phyloP scores from a whole-genome alignment of 2,797 vertebrate species.

The Melopsittacus undulatus region DNA sequence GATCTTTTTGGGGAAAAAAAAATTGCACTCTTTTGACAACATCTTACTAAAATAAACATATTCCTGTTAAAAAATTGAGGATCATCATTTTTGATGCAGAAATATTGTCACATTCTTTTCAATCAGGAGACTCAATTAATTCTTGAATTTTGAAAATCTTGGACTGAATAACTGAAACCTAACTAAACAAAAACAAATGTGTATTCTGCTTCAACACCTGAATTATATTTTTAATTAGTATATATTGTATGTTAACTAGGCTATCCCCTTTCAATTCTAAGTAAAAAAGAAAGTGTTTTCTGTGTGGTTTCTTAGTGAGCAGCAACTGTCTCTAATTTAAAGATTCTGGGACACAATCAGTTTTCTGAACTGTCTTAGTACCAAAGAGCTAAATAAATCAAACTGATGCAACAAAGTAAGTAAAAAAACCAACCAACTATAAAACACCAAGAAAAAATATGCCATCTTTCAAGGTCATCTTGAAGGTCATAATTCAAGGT shows the following conservation, averaged over 20 bases:
- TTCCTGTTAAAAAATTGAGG: not conserved
- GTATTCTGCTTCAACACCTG: not conserved
- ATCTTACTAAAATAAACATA: not conserved
- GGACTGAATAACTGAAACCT: not conserved
- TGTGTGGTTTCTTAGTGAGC: not conserved
- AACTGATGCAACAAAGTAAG: constrained; percentile 49
- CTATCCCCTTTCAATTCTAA: not conserved
- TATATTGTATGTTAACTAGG: not conserved
- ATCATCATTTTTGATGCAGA: not conserved
- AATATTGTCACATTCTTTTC: not conserved
- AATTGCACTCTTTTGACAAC: not conserved
- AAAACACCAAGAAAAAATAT: not conserved
- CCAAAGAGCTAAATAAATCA: constrained; percentile 63
- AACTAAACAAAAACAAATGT: not conserved
- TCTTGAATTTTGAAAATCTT: not conserved
- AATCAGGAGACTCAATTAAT: not conserved
- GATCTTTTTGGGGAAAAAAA: not conserved
- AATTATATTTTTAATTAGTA: not conserved
- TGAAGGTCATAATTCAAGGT: too few relatives aligned
- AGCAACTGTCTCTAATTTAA: constrained; percentile 29
- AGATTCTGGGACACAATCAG: constrained; percentile 13
- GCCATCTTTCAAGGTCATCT: constrained; percentile 56
- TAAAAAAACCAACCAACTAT: not conserved
- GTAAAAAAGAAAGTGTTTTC: not conserved
- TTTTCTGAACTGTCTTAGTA: constrained; percentile 1